Base-by-base conservation (phyloP, 2,797 vertebrate genomes). In the Syngnathus acus region DNA sequence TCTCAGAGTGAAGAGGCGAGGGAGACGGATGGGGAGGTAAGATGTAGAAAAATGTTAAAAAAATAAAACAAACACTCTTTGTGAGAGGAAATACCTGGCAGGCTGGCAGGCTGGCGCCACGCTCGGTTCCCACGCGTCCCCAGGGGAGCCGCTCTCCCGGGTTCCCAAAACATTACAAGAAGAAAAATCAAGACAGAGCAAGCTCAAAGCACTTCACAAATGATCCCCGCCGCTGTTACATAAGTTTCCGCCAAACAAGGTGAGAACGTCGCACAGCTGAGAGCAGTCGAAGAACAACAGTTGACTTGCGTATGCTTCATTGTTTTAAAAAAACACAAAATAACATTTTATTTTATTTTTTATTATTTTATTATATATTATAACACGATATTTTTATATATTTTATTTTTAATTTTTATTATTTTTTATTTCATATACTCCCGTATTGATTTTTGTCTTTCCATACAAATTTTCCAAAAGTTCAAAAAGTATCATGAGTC, bases 41-140 rank as follows among this genome's bases (percentile, higher is more conserved):
- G 48, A 43, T 63, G 61, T 48, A 60, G 71, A 84, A 80, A 84
- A 72, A 81, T 71, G 50, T 42, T 45, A 40, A 63, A 61, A 74
- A 73, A 72, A 53, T 65, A 76, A 81, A 85, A 85, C 82, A 83
- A 88, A 86, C 81, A 84, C 17, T 78, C 63, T 77, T 76, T 87
- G 81, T 83, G 79, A 72, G 74, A 68, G 80, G 59, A 82, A 86
- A 81, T 87, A 89, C 88, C 88, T 88, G 88, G 70, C 75, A 53
- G 85, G 81, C 79, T 72, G 50, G n/a, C 50, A 9, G 50, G 83
- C 80, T 66, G 79, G 42, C 55, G 42, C 77, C 43, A 17, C 72
- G 39, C 66, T 67, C 71, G 42, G 76, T 72, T 78, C 72, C 81
- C 53, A 75, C 23, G 0, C 68, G 21, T 82, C 80, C 77, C 81